Percentiles rank a stretch among this genome's conserved stretches.
Conservation (phyloP, 2,888 invertebrate genomes). For the Tetrapedia diversipes region DNA sequence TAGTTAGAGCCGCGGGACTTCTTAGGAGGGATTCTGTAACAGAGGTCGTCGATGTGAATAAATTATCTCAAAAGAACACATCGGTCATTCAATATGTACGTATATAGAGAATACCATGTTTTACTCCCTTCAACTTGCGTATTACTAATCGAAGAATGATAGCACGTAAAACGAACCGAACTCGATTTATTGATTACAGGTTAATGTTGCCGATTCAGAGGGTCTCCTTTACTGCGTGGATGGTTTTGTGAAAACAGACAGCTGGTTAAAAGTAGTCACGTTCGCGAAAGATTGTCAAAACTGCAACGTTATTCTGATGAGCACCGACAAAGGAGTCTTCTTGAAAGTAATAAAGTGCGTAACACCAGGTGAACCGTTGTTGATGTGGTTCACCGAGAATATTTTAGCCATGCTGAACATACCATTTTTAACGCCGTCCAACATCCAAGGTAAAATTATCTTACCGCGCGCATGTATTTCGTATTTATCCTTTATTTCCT, state of each 20-base stretch:
- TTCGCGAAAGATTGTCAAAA: slow-evolving; percentile 88
- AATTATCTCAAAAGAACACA: slow-evolving; percentile 63
- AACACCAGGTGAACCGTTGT: slow-evolving; percentile 87
- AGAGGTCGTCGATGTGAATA: slow-evolving; percentile 72
- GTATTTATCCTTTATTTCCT: no score
- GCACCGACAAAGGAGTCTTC: slow-evolving; percentile 74
- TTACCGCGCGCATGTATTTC: no score
- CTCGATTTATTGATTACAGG: slow-evolving; percentile 49
- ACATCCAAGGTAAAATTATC: slow-evolving; percentile 89
- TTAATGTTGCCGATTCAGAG: slow-evolving; percentile 71
- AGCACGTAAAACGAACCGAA: background rate
- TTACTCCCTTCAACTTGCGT: background rate
- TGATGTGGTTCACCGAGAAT: slow-evolving; percentile 93
- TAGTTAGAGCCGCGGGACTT: slow-evolving; percentile 71
- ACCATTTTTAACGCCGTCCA: slow-evolving; percentile 90
- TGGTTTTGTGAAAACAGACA: slow-evolving; percentile 61
- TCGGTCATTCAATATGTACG: slow-evolving; percentile 72
- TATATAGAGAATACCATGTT: background rate
- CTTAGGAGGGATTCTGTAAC: slow-evolving; percentile 68
- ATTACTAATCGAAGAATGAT: no score
- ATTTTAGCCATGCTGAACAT: slow-evolving; percentile 89
- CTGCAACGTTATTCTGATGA: slow-evolving; percentile 85
- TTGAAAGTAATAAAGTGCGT: slow-evolving; percentile 84
- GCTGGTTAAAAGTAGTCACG: slow-evolving; percentile 81
- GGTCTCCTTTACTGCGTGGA: slow-evolving; percentile 73